phyloP scores from a whole-genome alignment of 2,113 vertebrate species.

The Coregonus clupeaformis region DNA sequence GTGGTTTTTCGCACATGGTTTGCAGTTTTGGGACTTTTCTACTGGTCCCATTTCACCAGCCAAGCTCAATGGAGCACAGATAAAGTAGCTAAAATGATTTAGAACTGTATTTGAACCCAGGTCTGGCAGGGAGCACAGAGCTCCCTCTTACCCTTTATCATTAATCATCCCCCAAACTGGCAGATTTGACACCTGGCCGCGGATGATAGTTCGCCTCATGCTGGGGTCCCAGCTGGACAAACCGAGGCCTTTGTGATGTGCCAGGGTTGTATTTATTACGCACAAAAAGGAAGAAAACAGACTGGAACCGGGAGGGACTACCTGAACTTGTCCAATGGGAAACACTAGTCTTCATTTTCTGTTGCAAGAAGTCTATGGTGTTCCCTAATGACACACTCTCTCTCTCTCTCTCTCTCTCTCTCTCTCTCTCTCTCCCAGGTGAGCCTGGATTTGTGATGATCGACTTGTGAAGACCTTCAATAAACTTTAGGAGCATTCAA shows the following conservation, averaged over 20 bases:
- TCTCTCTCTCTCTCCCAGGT: too few species aligned
- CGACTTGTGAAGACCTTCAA: too few species aligned
- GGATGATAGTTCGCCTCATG: slow-evolving; percentile 72
- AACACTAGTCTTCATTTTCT: not conserved
- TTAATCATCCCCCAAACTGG: slow-evolving; percentile 78
- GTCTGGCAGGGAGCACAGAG: slow-evolving; percentile 57
- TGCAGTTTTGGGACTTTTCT: too few species aligned
- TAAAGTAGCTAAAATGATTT: not conserved
- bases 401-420: slow-evolving; percentile 40
- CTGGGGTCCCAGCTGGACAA: slow-evolving; percentile 62
- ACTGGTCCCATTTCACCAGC: too few species aligned
- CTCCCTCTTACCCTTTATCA: slow-evolving; percentile 64
- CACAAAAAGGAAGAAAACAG: slow-evolving; percentile 7
- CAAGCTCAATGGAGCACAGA: too few species aligned
- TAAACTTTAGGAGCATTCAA: too few species aligned
- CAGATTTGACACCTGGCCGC: slow-evolving; percentile 51
- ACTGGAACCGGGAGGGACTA: slow-evolving; percentile 36
- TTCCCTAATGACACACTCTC: slow-evolving; percentile 20
- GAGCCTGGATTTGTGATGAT: too few species aligned
- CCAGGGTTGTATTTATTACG: slow-evolving; percentile 42
- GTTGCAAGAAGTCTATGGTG: not conserved
- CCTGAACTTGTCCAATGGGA: not conserved
- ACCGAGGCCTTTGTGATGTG: slow-evolving; percentile 39
- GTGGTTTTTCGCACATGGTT: too few species aligned
- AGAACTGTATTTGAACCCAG: too few species aligned